These are phyloP conservation scores for Trimorus sp. DNA, from an alignment of 2,888 invertebrate genomes.

Conservation along the genomic window DNA sequence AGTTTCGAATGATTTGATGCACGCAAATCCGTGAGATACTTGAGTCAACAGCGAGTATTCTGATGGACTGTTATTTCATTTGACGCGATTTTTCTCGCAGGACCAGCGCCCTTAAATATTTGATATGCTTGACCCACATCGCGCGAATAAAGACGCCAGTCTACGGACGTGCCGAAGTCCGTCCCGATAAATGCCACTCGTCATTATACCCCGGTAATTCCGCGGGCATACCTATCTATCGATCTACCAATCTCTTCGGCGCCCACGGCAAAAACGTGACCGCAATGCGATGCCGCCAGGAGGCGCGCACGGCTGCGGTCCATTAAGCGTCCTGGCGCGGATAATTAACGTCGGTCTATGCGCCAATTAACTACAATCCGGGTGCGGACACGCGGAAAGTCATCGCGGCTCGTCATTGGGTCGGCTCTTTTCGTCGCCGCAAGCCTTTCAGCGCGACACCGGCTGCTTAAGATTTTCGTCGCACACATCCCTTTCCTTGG, in stretches of 20 bases:
- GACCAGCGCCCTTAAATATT: constrained; percentile 46
- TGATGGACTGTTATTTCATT: constrained; percentile 40
- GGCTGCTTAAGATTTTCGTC: constrained; percentile 38
- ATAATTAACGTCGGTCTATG: constrained; percentile 68
- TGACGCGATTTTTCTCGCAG: constrained; percentile 26
- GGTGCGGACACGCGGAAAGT: constrained; percentile 63
- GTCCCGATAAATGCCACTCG: constrained; percentile 61
- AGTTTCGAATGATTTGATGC: no score
- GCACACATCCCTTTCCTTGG: constrained; percentile 22
- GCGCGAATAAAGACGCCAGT: constrained; percentile 49
- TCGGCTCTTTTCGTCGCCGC: neutral
- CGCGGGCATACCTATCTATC: constrained; percentile 64
- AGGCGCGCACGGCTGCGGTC: constrained; percentile 63
- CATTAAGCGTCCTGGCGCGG: constrained; percentile 61
- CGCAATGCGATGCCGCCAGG: constrained; percentile 67
- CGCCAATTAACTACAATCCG: constrained; percentile 68
- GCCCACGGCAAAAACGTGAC: constrained; percentile 71
- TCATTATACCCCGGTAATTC: constrained; percentile 69
- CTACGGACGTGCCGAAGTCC: constrained; percentile 58
- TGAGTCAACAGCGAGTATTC: no score
- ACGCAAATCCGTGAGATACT: neutral
- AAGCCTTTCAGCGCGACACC: no score
- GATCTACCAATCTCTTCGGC: constrained; percentile 66
- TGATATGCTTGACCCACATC: constrained; percentile 60
- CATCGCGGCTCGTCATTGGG: constrained; percentile 46